These are phyloP conservation scores for Drosophila kikkawai DNA, from an alignment of 1,140 invertebrate species.

Conservation along the genomic window DNA sequence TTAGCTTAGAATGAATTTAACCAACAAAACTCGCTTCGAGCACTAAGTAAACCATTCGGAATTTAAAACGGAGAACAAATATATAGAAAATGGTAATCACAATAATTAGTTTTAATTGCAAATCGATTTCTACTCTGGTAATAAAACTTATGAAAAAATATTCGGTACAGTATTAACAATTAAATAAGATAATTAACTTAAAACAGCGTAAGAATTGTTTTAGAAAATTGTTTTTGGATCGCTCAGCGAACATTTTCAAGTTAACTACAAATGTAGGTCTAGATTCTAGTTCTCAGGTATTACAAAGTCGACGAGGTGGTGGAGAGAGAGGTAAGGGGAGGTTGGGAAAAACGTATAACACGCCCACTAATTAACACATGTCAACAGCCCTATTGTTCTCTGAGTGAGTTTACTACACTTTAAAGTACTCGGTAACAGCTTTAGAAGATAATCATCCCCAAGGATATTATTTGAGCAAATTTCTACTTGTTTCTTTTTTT, in stretches of 20 bases:
- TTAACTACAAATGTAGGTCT: slow-evolving; percentile 37
- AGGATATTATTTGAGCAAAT: slow-evolving; percentile 43
- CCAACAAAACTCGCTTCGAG: slow-evolving; percentile 75
- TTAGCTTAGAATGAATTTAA: slow-evolving; percentile 75
- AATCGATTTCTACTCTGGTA: slow-evolving; percentile 4
- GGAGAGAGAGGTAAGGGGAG: slow-evolving; percentile 20
- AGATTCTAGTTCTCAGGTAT: slow-evolving; percentile 55
- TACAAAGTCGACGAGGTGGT: slow-evolving; percentile 32
- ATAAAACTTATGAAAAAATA: slow-evolving; percentile 28
- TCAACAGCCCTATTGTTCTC: slow-evolving; percentile 79
- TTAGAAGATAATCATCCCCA: slow-evolving; percentile 37
- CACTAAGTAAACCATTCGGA: slow-evolving; percentile 67
- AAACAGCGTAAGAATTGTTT: slow-evolving; percentile 45
- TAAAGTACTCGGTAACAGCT: slow-evolving; percentile 37
- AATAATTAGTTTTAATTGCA: slow-evolving; percentile 65
- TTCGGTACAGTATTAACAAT: slow-evolving; percentile 52
- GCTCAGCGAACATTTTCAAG: slow-evolving; percentile 59
- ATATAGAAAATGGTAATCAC: slow-evolving; percentile 54
- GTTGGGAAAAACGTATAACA: slow-evolving; percentile 58
- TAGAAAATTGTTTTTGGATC: slow-evolving; percentile 42
- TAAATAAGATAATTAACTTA: slow-evolving; percentile 59
- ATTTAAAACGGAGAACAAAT: slow-evolving; percentile 32
- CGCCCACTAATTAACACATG: slow-evolving; percentile 76
- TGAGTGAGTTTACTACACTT: slow-evolving; percentile 72
- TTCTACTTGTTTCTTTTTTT: slow-evolving; percentile 10